Base-by-base conservation (phyloP, 2,797 vertebrate genomes). In the Anniella stebbinsi region DNA sequence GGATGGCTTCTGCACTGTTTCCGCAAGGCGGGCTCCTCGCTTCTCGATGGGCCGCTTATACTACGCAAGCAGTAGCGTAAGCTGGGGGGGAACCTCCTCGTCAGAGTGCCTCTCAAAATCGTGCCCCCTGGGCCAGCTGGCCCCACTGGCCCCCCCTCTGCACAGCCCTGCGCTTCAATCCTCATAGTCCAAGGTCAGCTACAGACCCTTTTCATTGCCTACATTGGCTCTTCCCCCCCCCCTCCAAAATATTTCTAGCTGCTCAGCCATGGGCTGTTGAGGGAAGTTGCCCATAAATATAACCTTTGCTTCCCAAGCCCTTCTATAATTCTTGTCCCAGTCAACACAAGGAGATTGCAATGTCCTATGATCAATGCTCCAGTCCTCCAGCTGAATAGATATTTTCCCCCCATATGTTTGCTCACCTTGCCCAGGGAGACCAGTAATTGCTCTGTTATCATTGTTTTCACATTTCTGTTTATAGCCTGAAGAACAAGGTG, bases 401-500 rank as follows among this genome's bases (percentile, higher is more conserved):
- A 91, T 85, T 91, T 90, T 91, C 88, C 89, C 83, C 54, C 23
- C 78, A 89, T 90, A 70, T 92, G 84, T 87, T 85, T 90, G 91
- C 90, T 93, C 93, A 93, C 80, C 89, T 90, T 94, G 88, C 90
- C 89, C 92, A 88, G 82, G 84, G 87, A 95, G 90, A 94, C 88
- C 91, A 83, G 91, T 90, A 94, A 95, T 93, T 91, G 85, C 91
- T 93, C 94, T 90, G 72, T 90, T 93, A 81, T 80, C 87, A 76
- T 78, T 82, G 81, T 89, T 96, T 91, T 86, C 88, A 73, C 89
- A 88, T 92, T 94, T 95, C 87, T 86, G 87, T 87, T 69, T 91
- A 92, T 77, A 94, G 91, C 89, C 84, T 94, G 88, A 82, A 92
- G 92, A 91, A 94, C 91, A 93, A 93, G 88, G 82, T 89, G 88